Conservation (phyloP, 1,140 invertebrate genomes). For the Stenopsyche tienmushanensis region DNA sequence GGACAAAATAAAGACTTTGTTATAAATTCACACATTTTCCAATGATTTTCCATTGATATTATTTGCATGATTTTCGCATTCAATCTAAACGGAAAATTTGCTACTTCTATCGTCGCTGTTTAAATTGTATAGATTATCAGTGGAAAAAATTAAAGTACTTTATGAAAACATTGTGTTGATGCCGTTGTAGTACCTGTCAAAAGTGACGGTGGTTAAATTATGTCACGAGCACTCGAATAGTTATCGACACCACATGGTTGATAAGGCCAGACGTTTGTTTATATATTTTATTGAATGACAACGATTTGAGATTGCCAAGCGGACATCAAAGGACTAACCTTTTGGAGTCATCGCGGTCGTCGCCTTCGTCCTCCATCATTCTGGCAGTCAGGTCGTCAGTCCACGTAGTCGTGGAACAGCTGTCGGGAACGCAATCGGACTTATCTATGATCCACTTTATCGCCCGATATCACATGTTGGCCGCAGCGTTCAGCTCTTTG, state of each 20-base stretch:
- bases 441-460: no score
- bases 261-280: no score
- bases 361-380: slow-evolving; percentile 65
- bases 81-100: neutral
- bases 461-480: no score
- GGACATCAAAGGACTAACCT: slow-evolving; percentile 59
- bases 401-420: no score
- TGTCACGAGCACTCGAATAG: neutral
- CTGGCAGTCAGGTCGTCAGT: neutral
- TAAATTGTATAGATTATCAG: neutral
- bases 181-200: neutral
- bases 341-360: slow-evolving; percentile 70
- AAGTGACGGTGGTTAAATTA: neutral
- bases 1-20: no score
- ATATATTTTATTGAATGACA: slow-evolving; percentile 3
- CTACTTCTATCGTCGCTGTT: neutral
- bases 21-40: no score
- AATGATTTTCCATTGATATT: no score
- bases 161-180: neutral
- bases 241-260: neutral
- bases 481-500: no score
- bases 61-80: no score
- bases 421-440: no score
- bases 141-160: neutral
- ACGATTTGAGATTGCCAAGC: slow-evolving; percentile 30